phyloP scores from a whole-genome alignment of 2,888 invertebrate genomes.

The Monochamus alternatus region DNA sequence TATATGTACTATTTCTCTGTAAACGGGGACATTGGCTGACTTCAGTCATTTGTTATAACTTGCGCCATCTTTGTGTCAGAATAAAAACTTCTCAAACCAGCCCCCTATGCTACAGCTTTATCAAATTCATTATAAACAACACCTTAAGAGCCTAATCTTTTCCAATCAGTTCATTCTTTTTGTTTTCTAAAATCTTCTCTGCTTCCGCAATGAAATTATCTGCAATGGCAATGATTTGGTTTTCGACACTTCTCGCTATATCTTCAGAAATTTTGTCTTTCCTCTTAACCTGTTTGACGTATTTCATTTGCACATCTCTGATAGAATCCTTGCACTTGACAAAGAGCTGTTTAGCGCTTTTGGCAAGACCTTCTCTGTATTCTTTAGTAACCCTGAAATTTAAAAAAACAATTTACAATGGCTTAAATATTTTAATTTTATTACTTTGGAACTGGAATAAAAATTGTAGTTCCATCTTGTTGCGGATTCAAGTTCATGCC shows the following conservation, averaged over 20 bases:
- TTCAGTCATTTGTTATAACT: no score
- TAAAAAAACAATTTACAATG: conserved; percentile 35
- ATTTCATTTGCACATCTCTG: conserved; percentile 83
- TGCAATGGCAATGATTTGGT: conserved; percentile 81
- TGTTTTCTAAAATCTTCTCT: conserved; percentile 78
- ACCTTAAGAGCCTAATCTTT: conserved; percentile 63
- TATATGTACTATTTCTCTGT: no score
- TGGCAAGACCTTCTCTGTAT: conserved; percentile 89
- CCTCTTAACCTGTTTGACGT: conserved; percentile 81
- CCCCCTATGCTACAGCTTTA: background rate
- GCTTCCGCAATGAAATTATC: conserved; percentile 79
- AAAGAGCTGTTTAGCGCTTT: conserved; percentile 88
- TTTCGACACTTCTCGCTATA: conserved; percentile 77
- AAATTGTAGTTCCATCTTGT: conserved; percentile 93
- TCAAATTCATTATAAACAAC: background rate
- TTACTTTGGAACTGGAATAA: conserved; percentile 90
- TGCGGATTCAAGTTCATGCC: conserved; percentile 95
- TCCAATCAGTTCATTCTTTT: conserved; percentile 85
- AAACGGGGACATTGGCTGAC: no score
- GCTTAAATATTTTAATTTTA: background rate
- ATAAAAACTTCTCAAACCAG: no score
- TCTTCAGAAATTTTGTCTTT: conserved; percentile 83
- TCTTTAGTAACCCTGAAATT: conserved; percentile 85
- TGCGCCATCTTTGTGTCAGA: no score
- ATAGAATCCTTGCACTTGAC: conserved; percentile 85